These are phyloP conservation scores for Melanaphis sacchari DNA, from an alignment of 1,140 invertebrate genomes.

Conservation along the genomic window DNA sequence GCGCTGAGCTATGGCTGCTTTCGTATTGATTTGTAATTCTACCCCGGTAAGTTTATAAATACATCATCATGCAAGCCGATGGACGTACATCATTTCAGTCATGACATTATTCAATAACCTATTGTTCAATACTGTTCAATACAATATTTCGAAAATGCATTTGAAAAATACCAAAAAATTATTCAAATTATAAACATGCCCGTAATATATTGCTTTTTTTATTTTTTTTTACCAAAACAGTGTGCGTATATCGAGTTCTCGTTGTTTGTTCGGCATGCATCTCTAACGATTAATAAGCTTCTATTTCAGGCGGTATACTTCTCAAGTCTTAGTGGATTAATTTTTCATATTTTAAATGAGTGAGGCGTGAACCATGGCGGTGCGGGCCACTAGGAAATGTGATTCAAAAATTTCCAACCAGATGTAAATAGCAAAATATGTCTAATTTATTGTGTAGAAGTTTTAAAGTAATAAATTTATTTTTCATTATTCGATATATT, in stretches of 20 bases:
- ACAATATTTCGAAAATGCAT: neutral
- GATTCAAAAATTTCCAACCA: too few relatives aligned
- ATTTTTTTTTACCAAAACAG: neutral
- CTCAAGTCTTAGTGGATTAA: too few relatives aligned
- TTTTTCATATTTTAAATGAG: too few relatives aligned
- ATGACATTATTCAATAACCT: neutral
- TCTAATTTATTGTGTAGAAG: too few relatives aligned
- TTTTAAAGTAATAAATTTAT: too few relatives aligned
- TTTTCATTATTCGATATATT: too few relatives aligned
- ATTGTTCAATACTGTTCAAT: neutral
- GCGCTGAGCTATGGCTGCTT: neutral
- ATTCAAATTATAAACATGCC: neutral
- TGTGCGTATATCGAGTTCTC: neutral
- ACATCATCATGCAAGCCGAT: neutral
- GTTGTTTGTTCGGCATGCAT: too few relatives aligned
- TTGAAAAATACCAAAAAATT: neutral
- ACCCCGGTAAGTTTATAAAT: neutral
- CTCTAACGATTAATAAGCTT: too few relatives aligned
- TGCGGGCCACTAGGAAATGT: too few relatives aligned
- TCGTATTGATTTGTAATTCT: slow-evolving; percentile 14
- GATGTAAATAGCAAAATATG: too few relatives aligned
- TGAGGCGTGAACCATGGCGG: too few relatives aligned
- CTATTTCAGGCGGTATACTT: too few relatives aligned
- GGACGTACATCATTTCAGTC: neutral
- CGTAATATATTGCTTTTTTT: neutral